A percentile compares a stretch with the other conserved stretches of the same genome.
These are phyloP conservation scores for Otocyon megalotis DNA, from an alignment of 2,113 vertebrate genomes.

Conservation along the genomic window DNA sequence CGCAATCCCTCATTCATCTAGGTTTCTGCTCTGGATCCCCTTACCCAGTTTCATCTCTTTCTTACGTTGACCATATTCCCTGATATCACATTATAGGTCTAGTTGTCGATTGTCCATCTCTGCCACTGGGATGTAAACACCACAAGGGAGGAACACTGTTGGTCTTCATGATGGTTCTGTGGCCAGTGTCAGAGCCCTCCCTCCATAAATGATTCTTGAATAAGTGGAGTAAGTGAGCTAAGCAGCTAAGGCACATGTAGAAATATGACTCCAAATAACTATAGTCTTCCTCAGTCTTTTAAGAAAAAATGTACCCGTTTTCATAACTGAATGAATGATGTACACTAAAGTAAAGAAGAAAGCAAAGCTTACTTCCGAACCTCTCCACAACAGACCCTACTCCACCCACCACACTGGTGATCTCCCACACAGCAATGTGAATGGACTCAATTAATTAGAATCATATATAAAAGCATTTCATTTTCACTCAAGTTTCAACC, in stretches of 20 bases:
- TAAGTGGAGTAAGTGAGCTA: not conserved
- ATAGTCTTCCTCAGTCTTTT: not conserved
- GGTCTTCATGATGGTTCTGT: not conserved
- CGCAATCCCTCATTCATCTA: not conserved
- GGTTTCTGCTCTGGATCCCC: not conserved
- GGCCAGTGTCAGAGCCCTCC: not conserved
- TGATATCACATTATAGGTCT: not conserved
- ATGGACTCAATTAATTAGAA: not conserved
- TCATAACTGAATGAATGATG: not conserved
- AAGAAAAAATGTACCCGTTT: not conserved
- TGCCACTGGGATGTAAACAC: not conserved
- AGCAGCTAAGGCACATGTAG: not conserved
- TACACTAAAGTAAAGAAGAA: not conserved
- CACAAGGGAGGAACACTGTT: not conserved
- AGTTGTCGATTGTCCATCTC: not conserved
- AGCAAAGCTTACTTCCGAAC: not conserved
- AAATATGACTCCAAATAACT: not conserved
- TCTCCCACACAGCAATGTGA: not conserved
- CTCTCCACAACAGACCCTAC: not conserved
- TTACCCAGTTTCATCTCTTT: not conserved
- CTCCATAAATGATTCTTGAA: not conserved
- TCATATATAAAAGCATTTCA: not conserved
- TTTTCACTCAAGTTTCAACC: slow-evolving; percentile 41
- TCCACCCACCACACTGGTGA: not conserved
- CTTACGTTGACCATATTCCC: not conserved